Conservation (phyloP, 2,797 vertebrate genomes). For the Coregonus suidteri region DNA sequence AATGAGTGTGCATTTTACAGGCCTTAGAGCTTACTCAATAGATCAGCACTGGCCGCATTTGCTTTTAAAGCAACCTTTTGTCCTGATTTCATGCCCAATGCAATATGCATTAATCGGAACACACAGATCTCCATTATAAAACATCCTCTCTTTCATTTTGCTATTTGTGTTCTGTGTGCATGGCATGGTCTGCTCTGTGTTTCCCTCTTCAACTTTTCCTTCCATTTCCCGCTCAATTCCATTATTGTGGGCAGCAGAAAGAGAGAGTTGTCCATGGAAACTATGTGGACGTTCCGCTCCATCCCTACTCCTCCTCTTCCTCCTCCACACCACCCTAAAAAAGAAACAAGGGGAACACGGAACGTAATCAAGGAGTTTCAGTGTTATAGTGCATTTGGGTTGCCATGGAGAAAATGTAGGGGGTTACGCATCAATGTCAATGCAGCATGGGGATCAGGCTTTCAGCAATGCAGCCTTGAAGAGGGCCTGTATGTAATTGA, state of each 20-base stretch:
- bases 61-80: background rate
- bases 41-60: background rate
- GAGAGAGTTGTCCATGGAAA: slow-evolving; percentile 20
- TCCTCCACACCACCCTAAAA: slow-evolving; percentile 6
- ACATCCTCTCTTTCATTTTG: background rate
- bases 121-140: background rate
- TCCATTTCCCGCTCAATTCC: background rate
- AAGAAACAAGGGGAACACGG: slow-evolving; percentile 16
- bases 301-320: slow-evolving; percentile 13
- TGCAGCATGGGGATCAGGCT: slow-evolving; percentile 8
- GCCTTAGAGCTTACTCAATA: background rate
- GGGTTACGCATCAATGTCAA: slow-evolving; percentile 22
- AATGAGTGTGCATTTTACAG: background rate
- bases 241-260: slow-evolving; percentile 10
- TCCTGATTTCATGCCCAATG: background rate
- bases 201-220: background rate
- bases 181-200: background rate
- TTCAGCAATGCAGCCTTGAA: background rate
- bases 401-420: slow-evolving; percentile 36
- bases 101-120: background rate
- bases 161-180: slow-evolving; percentile 6
- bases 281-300: slow-evolving; percentile 1
- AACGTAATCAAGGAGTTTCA: slow-evolving; percentile 37
- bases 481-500: slow-evolving; percentile 20
- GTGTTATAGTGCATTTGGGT: slow-evolving; percentile 37